phyloP scores from a whole-genome alignment of 2,888 invertebrate species.

The Eupithecia dodoneata region DNA sequence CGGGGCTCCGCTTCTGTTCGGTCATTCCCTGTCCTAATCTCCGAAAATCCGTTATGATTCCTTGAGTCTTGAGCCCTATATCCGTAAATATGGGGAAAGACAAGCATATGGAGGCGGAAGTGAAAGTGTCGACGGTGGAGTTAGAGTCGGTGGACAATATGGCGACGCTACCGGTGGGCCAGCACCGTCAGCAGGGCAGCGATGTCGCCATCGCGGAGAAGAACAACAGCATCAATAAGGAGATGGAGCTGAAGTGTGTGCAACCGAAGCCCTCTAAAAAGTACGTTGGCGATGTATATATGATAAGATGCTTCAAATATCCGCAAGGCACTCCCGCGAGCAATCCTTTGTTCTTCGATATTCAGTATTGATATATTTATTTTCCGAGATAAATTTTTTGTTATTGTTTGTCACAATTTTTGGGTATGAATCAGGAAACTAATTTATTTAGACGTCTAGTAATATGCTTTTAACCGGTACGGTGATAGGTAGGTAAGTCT shows the following conservation, averaged over 20 bases:
- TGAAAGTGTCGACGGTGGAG: slow-evolving; percentile 95
- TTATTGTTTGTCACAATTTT: too few relatives aligned
- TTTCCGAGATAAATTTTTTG: not conserved
- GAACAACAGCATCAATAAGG: slow-evolving; percentile 92
- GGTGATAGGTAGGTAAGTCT: not conserved
- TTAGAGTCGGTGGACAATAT: slow-evolving; percentile 94
- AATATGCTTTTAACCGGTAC: not conserved
- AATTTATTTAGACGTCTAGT: not conserved
- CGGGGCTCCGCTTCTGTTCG: slow-evolving; percentile 66
- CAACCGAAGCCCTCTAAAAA: slow-evolving; percentile 93
- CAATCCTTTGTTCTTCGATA: slow-evolving; percentile 41
- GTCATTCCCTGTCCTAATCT: slow-evolving; percentile 60
- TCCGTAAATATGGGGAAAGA: slow-evolving; percentile 72
- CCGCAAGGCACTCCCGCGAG: slow-evolving; percentile 2
- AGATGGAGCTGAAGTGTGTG: slow-evolving; percentile 94
- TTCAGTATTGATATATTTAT: slow-evolving; percentile 6
- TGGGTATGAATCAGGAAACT: not conserved
- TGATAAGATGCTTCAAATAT: not conserved
- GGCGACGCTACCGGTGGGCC: slow-evolving; percentile 94
- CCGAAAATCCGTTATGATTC: slow-evolving; percentile 58
- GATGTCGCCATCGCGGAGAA: slow-evolving; percentile 91
- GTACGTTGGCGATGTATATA: slow-evolving; percentile 75
- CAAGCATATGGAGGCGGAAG: slow-evolving; percentile 87
- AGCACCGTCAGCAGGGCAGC: slow-evolving; percentile 87
- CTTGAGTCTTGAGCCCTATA: slow-evolving; percentile 45